phyloP scores from a whole-genome alignment of 1,140 invertebrate genomes.

The Trachymyrmex cornetzi region DNA sequence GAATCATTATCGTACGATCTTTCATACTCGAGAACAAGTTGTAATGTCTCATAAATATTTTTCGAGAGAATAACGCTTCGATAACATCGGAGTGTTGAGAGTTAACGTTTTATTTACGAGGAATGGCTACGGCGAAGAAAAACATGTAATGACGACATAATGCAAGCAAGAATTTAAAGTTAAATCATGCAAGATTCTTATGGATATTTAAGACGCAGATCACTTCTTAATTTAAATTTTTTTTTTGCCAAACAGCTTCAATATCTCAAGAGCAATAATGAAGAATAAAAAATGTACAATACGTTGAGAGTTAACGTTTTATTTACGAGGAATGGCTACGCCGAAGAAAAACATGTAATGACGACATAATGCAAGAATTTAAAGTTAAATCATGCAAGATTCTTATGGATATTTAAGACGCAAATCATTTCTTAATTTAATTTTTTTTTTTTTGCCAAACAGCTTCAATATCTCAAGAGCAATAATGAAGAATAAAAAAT shows the following conservation, averaged over 20 bases:
- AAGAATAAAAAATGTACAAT: background rate
- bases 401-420: background rate
- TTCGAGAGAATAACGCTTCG: slow-evolving; percentile 1
- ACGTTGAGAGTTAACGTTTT: slow-evolving; percentile 26
- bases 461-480: background rate
- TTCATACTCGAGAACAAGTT: slow-evolving; percentile 31
- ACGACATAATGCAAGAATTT: background rate
- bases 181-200: background rate
- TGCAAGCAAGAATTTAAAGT: background rate
- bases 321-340: background rate
- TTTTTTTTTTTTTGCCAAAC: background rate
- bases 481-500: background rate
- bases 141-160: slow-evolving; percentile 6
- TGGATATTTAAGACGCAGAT: background rate
- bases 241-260: background rate
- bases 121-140: background rate
- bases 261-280: background rate
- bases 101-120: slow-evolving; percentile 31
- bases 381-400: background rate
- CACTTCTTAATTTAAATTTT: background rate
- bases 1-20: slow-evolving; percentile 44
- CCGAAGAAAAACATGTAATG: slow-evolving; percentile 2
- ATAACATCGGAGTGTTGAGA: slow-evolving; percentile 9
- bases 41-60: slow-evolving; percentile 49
- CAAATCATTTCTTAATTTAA: background rate